Evolutionary conservation across 2,888 invertebrate species (phyloP), one percentile per base, ranked within the genome.

Genomic region (Tachina grossa): DNA sequence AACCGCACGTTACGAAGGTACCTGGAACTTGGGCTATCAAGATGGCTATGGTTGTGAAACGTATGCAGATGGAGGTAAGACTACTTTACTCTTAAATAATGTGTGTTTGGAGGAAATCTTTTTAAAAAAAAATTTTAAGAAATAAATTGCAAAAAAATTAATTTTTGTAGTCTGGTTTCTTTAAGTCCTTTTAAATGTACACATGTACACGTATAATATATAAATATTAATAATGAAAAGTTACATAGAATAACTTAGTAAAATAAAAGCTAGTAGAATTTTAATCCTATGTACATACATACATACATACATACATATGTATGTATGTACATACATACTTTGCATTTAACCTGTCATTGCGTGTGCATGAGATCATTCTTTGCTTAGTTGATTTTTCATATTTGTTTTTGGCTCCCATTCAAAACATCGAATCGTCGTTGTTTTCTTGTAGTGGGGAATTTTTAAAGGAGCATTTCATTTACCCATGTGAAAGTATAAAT

Each of bases 31-130:
- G 90, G 99, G 99, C 88, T 95, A 99, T 86, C 99, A 99, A 93
- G 99, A 99, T 93, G 99, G 99, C 89, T 99, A 99, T 93, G 99
- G 99, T 89, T 98, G 98, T 69, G 99, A 99, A 94, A 99, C 98
- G 85, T 99, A 99, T 93, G 99, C 99, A 84, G 99, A 99, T 94
- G 98, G 98, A 93, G 99, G 99, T 99, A 93, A 96, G 96, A 47
- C 14, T 47, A 65, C 19, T 53, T 53, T 31, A 31, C 16, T 53
- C 51, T 53, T 6, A 16, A 53, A 53, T 31, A 31, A 31, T 31
- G 5, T 31, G 5, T 31, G 31, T 6, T 31, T 31, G 31, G 31
- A 53, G 9, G 2, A 53, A 53, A 53, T 57, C 22, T 31, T 61
- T 41, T n/a, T n/a, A n/a, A 0, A 61, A 61, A 2, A 19, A 45